Evolutionary conservation across 2,113 vertebrate species (phyloP).

Genomic region (Crotalus horridus): DNA sequence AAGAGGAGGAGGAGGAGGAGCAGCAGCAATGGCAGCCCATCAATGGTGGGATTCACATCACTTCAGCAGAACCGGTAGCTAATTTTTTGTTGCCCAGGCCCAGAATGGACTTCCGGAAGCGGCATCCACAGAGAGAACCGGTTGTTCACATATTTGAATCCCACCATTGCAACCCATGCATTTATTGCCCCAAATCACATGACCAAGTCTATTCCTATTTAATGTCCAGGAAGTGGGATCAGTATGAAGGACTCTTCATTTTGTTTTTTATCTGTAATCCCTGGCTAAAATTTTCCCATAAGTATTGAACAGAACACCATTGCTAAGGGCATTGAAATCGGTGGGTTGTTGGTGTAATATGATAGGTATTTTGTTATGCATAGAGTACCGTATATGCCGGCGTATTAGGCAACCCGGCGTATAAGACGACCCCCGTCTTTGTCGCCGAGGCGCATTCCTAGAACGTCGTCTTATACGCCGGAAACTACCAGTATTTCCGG

Average conservation of each 20-base stretch:
- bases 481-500: too few species aligned
- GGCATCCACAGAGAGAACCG: too few species aligned
- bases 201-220: background rate
- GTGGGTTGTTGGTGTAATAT: background rate
- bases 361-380: background rate
- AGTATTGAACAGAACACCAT: background rate
- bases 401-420: too few species aligned
- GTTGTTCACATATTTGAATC: too few species aligned
- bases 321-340: background rate
- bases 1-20: background rate
- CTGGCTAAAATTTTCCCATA: background rate
- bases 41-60: too few species aligned
- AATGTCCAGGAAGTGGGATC: background rate
- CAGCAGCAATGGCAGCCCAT: background rate
- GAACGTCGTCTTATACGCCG: too few species aligned
- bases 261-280: background rate
- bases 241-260: background rate
- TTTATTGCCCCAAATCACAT: background rate
- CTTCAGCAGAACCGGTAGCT: too few species aligned
- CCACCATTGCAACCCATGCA: background rate
- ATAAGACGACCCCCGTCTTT: too few species aligned
- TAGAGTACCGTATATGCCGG: too few species aligned
- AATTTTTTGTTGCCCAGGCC: too few species aligned
- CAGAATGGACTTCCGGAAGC: too few species aligned
- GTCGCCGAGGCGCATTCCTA: too few species aligned